Conservation (phyloP, 2,797 vertebrate genomes). For the Sternarchorhynchus goeldii region DNA sequence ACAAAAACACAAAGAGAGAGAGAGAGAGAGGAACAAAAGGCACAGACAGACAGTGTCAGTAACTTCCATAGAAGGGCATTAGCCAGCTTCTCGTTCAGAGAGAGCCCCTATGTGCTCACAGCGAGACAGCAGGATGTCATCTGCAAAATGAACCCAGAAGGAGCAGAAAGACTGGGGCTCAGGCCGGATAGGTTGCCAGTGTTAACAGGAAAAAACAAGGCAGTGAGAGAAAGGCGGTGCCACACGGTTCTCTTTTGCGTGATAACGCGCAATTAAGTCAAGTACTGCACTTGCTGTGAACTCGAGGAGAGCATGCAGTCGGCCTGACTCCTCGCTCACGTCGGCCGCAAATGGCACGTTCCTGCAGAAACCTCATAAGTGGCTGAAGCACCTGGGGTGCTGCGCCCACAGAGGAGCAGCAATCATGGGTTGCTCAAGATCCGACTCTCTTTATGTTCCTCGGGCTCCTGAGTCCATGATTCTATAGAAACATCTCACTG, state of each 20-base stretch:
- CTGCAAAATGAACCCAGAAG: constrained; percentile 28
- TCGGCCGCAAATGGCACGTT: constrained; percentile 34
- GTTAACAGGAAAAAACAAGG: constrained; percentile 4
- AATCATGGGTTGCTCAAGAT: constrained; percentile 19
- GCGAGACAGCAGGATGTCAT: constrained; percentile 10
- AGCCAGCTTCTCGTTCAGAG: constrained; percentile 9
- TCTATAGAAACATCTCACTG: constrained; percentile 39
- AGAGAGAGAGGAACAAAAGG: not conserved
- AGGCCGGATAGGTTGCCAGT: constrained; percentile 15
- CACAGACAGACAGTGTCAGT: not conserved
- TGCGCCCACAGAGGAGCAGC: constrained; percentile 11
- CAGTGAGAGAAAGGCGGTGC: constrained; percentile 28
- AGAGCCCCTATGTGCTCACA: constrained; percentile 25
- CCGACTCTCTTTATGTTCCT: not conserved
- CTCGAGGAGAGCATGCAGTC: constrained; percentile 37
- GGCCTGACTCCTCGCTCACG: constrained; percentile 43
- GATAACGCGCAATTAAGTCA: constrained; percentile 52
- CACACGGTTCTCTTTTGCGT: constrained; percentile 24
- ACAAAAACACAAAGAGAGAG: not conserved
- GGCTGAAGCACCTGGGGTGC: constrained; percentile 31
- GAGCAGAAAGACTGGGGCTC: constrained; percentile 33
- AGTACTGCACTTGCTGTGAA: constrained; percentile 52
- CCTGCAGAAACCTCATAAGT: constrained; percentile 40
- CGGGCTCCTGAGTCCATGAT: constrained; percentile 15
- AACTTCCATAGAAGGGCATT: constrained; percentile 32